Evolutionary conservation across 2,888 invertebrate species (phyloP).

Genomic region (Phymatocera aterrima): DNA sequence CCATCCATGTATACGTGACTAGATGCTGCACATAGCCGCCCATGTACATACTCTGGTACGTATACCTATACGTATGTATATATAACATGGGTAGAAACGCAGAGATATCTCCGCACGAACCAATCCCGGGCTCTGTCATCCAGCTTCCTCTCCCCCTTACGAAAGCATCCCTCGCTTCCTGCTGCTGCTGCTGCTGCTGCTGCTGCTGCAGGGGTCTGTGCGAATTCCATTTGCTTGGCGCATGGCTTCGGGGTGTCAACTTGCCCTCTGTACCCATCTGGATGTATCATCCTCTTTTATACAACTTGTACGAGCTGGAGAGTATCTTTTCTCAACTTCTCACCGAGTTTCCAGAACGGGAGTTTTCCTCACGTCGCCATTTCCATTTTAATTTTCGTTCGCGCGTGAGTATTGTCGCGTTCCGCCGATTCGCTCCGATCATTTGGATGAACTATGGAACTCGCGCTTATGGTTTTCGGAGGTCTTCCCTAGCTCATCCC

Average conservation of each 20-base stretch:
- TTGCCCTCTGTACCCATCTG: constrained; percentile 70
- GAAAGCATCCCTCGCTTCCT: not conserved
- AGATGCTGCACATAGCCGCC: not conserved
- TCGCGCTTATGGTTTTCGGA: no score
- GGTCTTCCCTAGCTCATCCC: no score
- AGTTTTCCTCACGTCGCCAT: no score
- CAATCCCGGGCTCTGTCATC: constrained; percentile 31
- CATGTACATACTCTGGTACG: not conserved
- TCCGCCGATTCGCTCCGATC: not conserved
- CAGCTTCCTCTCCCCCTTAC: not conserved
- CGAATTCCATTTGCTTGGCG: constrained; percentile 41
- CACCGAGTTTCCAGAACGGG: not conserved
- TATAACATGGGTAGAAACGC: not conserved
- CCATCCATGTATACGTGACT: no score
- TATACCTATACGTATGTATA: not conserved
- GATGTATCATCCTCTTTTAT: constrained; percentile 54
- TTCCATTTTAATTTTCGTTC: no score
- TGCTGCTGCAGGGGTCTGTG: constrained; percentile 59
- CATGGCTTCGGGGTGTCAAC: constrained; percentile 72
- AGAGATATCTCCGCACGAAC: constrained; percentile 16
- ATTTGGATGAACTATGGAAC: no score
- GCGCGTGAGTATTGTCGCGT: no score
- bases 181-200: constrained; percentile 62
- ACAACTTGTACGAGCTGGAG: constrained; percentile 5
- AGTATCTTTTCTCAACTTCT: not conserved